Conservation (phyloP, 2,113 vertebrate genomes). For the Gasterosteus aculeatus region DNA sequence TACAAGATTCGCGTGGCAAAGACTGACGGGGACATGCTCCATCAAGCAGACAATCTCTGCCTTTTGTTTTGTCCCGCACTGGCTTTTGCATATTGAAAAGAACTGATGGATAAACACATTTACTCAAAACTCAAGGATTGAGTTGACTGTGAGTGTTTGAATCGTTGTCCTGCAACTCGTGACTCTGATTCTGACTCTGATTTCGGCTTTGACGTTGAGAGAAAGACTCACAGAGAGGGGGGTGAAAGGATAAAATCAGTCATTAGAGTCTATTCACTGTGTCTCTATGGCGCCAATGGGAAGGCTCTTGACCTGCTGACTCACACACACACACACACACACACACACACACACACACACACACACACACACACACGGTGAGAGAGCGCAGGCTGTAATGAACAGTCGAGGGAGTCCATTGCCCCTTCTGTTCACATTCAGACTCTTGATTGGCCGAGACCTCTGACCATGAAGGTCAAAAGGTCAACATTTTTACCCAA, state of each 20-base stretch:
- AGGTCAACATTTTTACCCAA: slow-evolving; percentile 56
- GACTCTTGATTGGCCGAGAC: slow-evolving; percentile 71
- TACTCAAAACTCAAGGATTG: background rate
- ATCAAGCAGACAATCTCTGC: slow-evolving; percentile 28
- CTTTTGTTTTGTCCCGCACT: background rate
- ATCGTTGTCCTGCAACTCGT: slow-evolving; percentile 36
- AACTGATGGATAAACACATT: background rate
- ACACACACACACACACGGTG: slow-evolving; percentile 58
- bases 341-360: slow-evolving; percentile 48
- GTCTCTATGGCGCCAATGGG: slow-evolving; percentile 66
- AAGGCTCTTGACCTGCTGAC: slow-evolving; percentile 74
- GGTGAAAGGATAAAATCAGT: slow-evolving; percentile 74
- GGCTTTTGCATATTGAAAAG: slow-evolving; percentile 25
- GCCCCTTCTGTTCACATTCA: slow-evolving; percentile 70
- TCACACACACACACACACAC: slow-evolving; percentile 64
- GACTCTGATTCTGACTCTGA: slow-evolving; percentile 57
- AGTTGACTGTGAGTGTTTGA: slow-evolving; percentile 27
- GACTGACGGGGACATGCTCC: slow-evolving; percentile 20
- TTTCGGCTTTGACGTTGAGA: slow-evolving; percentile 65
- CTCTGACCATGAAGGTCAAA: slow-evolving; percentile 66
- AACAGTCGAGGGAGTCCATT: slow-evolving; percentile 77
- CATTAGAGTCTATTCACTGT: slow-evolving; percentile 75
- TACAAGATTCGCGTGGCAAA: slow-evolving; percentile 9
- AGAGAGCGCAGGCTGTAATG: slow-evolving; percentile 65
- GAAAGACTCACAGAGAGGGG: slow-evolving; percentile 44